Conservation (phyloP, 2,888 invertebrate species). For the Sclerodermus sp. region DNA sequence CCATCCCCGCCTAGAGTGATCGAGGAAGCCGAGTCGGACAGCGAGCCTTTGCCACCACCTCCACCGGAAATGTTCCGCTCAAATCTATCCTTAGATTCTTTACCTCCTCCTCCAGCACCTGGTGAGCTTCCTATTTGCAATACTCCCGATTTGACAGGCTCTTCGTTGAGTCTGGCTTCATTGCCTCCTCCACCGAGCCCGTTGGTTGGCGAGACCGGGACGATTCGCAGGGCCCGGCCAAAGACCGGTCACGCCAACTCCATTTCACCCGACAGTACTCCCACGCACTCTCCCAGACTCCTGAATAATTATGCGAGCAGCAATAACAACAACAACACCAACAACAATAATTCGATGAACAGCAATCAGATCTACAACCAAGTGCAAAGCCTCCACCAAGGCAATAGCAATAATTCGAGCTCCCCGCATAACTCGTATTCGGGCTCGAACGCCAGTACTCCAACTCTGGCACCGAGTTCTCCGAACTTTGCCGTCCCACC, state of each 20-base stretch:
- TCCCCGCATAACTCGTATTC: slow-evolving; percentile 50
- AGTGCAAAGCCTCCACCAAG: slow-evolving; percentile 17
- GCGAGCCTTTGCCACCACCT: slow-evolving; percentile 70
- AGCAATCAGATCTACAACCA: slow-evolving; percentile 33
- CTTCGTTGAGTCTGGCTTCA: slow-evolving; percentile 70
- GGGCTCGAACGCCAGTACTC: slow-evolving; percentile 46
- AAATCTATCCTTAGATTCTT: slow-evolving; percentile 76
- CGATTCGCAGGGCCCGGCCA: slow-evolving; percentile 57
- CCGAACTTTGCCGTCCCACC: slow-evolving; percentile 41
- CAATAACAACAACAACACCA: slow-evolving; percentile 46
- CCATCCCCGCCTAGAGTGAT: slow-evolving; percentile 57
- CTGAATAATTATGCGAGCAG: slow-evolving; percentile 32
- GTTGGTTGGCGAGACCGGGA: slow-evolving; percentile 58
- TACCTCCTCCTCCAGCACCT: slow-evolving; percentile 77
- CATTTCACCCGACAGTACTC: slow-evolving; percentile 56
- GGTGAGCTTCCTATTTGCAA: slow-evolving; percentile 61
- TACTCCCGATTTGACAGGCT: slow-evolving; percentile 66
- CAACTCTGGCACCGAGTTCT: slow-evolving; percentile 44
- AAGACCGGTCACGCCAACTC: slow-evolving; percentile 54
- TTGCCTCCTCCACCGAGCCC: slow-evolving; percentile 75
- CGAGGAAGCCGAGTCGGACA: slow-evolving; percentile 61
- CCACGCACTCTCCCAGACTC: slow-evolving; percentile 55
- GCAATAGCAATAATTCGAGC: slow-evolving; percentile 35
- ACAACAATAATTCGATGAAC: slow-evolving; percentile 40
- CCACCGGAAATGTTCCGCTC: slow-evolving; percentile 77